Evolutionary conservation across 2,113 vertebrate species (phyloP).

Genomic region (Ptilonorhynchus violaceus): DNA sequence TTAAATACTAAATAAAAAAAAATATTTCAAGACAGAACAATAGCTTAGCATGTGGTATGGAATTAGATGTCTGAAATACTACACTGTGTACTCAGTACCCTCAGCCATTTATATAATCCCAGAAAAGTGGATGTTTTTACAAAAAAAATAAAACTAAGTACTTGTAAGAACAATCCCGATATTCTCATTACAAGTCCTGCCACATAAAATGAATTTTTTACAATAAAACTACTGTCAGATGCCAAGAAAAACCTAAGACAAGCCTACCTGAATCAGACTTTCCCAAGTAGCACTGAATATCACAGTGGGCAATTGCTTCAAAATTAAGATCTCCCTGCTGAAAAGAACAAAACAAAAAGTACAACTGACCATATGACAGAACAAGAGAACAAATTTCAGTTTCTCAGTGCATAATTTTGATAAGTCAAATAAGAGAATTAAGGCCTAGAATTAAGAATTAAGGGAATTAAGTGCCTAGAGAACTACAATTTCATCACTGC

Average conservation of each 20-base stretch:
- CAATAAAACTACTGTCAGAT: not conserved
- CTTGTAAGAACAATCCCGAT: not conserved
- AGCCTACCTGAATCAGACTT: slow-evolving; percentile 85
- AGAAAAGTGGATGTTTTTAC: not conserved
- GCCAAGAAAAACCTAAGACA: not conserved
- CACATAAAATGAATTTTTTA: not conserved
- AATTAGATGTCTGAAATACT: not conserved
- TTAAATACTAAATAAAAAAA: not conserved
- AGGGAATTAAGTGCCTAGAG: not conserved
- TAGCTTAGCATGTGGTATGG: not conserved
- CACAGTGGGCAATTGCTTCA: slow-evolving; percentile 84
- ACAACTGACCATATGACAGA: slow-evolving; percentile 5
- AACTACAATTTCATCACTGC: not conserved
- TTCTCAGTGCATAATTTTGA: not conserved
- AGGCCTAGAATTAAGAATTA: not conserved
- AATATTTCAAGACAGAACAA: not conserved
- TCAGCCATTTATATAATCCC: not conserved
- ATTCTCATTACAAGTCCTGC: not conserved
- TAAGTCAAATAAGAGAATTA: not conserved
- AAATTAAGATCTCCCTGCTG: slow-evolving; percentile 81
- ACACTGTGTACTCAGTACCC: not conserved
- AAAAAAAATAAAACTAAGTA: not conserved
- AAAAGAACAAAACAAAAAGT: slow-evolving; percentile 38
- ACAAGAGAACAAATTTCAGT: not conserved
- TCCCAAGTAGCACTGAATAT: slow-evolving; percentile 84